A percentile compares a stretch with the other conserved stretches of the same genome.
Evolutionary conservation across 2,888 invertebrate genomes (phyloP).

Genomic region (Saturnia pavonia): DNA sequence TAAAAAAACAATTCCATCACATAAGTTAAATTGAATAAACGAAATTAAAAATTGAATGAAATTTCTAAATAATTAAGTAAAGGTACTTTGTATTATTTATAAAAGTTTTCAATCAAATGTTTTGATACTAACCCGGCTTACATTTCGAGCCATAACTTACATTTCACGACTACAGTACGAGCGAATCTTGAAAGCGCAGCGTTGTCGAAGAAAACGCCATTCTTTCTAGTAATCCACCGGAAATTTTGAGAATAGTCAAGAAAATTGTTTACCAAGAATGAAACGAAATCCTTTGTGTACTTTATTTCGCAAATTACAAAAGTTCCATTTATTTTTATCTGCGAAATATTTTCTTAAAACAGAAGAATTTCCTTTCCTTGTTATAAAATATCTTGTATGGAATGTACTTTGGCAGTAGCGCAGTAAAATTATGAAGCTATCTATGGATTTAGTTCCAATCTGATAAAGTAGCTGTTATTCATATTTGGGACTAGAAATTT

Average conservation of each 20-base stretch:
- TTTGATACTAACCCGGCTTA: neutral
- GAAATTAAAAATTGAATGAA: no score
- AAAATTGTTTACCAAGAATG: constrained; percentile 21
- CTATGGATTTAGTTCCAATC: neutral
- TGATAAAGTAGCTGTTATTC: neutral
- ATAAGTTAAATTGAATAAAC: no score
- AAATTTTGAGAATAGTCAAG: constrained; percentile 17
- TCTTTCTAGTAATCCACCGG: constrained; percentile 18
- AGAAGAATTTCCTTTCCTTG: neutral
- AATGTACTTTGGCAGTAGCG: neutral
- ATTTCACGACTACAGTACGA: neutral
- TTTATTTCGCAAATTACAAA: constrained; percentile 17
- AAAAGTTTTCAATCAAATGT: neutral
- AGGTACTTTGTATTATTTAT: no score
- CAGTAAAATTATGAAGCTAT: neutral
- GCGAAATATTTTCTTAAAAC: neutral
- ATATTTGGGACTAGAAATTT: neutral
- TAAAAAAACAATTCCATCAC: no score
- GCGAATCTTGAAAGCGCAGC: constrained; percentile 6
- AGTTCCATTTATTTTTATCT: constrained; percentile 11
- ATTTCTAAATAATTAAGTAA: no score
- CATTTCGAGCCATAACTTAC: neutral
- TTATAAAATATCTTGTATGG: neutral
- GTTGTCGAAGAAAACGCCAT: constrained; percentile 12
- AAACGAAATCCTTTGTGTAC: constrained; percentile 22